Percentiles rank a stretch among this genome's conserved stretches.
These are phyloP conservation scores for Montipora capitata DNA, from an alignment of 92 coral and sea anemone genomes.

Conservation along the genomic window DNA sequence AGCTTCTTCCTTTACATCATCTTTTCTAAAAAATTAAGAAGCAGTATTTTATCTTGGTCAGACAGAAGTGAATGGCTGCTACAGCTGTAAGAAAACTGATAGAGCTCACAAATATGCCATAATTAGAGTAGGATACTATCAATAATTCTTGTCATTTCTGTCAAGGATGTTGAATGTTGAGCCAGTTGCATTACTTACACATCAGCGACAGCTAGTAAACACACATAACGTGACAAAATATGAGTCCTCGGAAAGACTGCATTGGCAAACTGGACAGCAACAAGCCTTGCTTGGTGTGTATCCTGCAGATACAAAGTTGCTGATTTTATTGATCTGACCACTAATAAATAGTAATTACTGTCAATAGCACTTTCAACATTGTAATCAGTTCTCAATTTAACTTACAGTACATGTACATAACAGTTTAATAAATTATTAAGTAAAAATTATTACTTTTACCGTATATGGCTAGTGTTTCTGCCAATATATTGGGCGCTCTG, in stretches of 20 bases:
- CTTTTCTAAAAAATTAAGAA: slow-evolving; percentile 68
- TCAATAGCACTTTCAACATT: neutral
- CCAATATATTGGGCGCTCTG: no score
- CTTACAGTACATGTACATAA: no score
- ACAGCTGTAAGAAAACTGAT: neutral
- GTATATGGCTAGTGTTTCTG: no score
- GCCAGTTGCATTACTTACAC: slow-evolving; percentile 58
- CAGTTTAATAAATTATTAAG: no score
- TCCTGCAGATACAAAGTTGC: slow-evolving; percentile 37
- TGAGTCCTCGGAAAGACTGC: slow-evolving; percentile 91
- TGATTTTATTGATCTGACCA: no score
- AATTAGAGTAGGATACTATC: no score
- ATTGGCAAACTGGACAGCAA: slow-evolving; percentile 98
- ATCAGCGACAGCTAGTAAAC: slow-evolving; percentile 95
- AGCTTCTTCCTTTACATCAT: slow-evolving; percentile 97
- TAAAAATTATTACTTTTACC: no score
- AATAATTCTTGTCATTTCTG: no score
- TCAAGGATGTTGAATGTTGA: no score
- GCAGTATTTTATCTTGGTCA: neutral
- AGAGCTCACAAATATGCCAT: no score
- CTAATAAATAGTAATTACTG: no score
- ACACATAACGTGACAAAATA: slow-evolving; percentile 94
- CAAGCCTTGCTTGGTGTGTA: slow-evolving; percentile 95
- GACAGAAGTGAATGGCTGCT: neutral
- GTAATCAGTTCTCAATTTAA: neutral